Evolutionary conservation across 2,797 vertebrate genomes (phyloP).

Genomic region (Sphaeramia orbicularis): DNA sequence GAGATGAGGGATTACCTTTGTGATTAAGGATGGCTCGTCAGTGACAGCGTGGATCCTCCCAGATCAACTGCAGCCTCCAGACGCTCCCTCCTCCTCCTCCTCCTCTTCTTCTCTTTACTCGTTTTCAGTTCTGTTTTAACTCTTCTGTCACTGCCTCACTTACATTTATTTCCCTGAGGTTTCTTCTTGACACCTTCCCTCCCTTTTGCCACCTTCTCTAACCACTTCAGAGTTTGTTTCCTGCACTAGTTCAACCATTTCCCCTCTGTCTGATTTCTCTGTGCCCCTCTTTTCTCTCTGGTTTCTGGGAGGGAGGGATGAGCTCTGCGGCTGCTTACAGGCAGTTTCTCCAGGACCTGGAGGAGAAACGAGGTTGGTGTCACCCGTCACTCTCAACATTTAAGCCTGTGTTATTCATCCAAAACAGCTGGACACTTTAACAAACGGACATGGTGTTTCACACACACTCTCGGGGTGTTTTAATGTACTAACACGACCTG

Average conservation of each 20-base stretch:
- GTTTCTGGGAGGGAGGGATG: conserved; percentile 71
- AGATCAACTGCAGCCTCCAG: conserved; percentile 32
- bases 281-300: conserved; percentile 1
- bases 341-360: conserved; percentile 85
- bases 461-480: accelerated
- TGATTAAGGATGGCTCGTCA: conserved; percentile 66
- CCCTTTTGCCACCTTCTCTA: background rate
- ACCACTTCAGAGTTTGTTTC: background rate
- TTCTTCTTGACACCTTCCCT: conserved; percentile 4
- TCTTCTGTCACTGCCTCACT: conserved; percentile 3
- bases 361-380: conserved; percentile 86
- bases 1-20: conserved; percentile 72
- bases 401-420: background rate
- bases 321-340: conserved; percentile 80
- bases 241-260: background rate
- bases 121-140: conserved; percentile 6
- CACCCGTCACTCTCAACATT: conserved; percentile 11
- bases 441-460: background rate
- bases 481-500: background rate
- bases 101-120: conserved; percentile 16
- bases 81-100: conserved; percentile 33
- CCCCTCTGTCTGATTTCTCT: background rate
- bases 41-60: conserved; percentile 61
- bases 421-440: background rate
- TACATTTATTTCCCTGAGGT: background rate